A percentile compares a stretch with the other conserved stretches of the same genome.
phyloP scores from a whole-genome alignment of 2,113 vertebrate species.

The Stigmatopora nigra region DNA sequence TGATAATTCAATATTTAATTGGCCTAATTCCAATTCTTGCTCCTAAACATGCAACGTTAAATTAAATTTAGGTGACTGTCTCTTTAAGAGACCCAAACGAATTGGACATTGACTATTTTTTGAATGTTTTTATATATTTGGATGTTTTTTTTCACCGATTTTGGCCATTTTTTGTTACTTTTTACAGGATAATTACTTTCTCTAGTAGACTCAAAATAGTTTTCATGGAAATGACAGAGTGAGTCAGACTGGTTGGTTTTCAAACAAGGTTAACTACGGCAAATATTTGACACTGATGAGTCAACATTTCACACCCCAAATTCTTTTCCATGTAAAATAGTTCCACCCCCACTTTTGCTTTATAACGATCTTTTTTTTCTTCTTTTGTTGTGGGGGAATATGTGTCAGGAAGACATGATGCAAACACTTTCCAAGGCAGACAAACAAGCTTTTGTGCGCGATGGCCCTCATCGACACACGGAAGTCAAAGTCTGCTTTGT shows the following conservation, averaged over 20 bases:
- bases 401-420: constrained; percentile 26
- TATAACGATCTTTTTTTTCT: neutral
- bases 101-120: no score
- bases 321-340: neutral
- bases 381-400: constrained; percentile 2
- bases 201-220: no score
- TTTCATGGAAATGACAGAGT: no score
- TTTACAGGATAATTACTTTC: no score
- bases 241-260: neutral
- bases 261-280: neutral
- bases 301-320: constrained; percentile 1
- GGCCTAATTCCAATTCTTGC: neutral
- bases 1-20: neutral
- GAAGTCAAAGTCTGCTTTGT: constrained; percentile 24
- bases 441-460: constrained; percentile 36
- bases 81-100: no score
- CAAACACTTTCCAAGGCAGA: constrained; percentile 40
- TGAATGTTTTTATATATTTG: no score
- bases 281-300: constrained; percentile 33
- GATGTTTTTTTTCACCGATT: no score
- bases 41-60: no score
- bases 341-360: neutral
- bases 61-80: no score
- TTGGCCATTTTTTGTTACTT: no score
- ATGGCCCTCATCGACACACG: constrained; percentile 22